Evolutionary conservation across 2,888 invertebrate genomes (phyloP), one percentile per base, ranked within the genome.

Genomic region (Eupeodes luniger): DNA sequence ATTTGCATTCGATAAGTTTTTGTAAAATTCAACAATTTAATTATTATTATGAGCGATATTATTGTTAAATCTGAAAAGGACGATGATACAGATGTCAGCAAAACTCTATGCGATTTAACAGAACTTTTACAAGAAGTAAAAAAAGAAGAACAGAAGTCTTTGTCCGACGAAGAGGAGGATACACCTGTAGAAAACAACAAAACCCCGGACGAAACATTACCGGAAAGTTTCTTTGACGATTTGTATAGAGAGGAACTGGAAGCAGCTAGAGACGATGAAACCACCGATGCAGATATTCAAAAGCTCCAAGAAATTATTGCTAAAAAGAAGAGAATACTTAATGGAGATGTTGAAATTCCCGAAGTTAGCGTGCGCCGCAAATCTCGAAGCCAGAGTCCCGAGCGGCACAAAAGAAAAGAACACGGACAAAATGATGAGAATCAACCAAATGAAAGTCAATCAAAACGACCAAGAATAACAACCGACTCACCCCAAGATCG

Each of bases 101-200:
- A 47, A 27, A 19, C 47, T 0, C n/a, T 76, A 34, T 36, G 57
- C 10, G 81, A 69, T 14, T 12, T 87, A 0, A 67, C 70, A 5
- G 44, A 70, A 9, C 49, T 88, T 1, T 57, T 88, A 44, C 57
- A 84, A 36, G 77, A 74, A 3, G 77, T 88, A 0, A 80, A 85
- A 47, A 61, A 72, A 16, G 87, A 87, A 27, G 80, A 80, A 6
- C 19, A 72, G 16, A 16, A 4, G 11, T 59, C 51, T 1, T 47
- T 14, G 7, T 16, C 57, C 11, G 62, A 76, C 12, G 81, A 53
- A 2, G 16, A 61, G 11, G 57, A 61, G 16, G 47, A 27, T 2
- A 27, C 61, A 7, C 49, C 61, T 53, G 11, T n/a, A 1, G 59
- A 57, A 16, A 34, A 4, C 4, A 12, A 36, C 6, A 40, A 36